Evolutionary conservation across 2,888 invertebrate species (phyloP), one percentile per base, ranked within the genome.

Genomic region (Noctua fimbriata): DNA sequence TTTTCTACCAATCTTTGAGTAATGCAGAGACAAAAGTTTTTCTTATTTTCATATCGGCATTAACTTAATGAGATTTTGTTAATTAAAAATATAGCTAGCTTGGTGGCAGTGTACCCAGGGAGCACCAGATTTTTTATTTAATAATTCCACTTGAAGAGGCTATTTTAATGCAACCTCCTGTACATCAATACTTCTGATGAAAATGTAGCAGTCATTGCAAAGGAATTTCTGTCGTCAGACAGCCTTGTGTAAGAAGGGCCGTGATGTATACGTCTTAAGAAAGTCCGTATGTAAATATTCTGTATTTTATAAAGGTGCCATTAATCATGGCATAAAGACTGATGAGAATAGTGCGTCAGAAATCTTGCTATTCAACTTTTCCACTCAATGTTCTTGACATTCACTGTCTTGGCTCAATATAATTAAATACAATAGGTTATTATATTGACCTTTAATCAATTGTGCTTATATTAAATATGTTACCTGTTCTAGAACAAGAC

Each of bases 371-470:
- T 76, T 52, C 81, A 71, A 78, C 67, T 71, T 81, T 69, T 78
- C 28, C 47, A 3, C 1, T 67, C 67, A 65, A 77, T 85, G 63
- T 69, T 52, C 60, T 78, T 87, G 79, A 79, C 74, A 84, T 87
- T 88, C 74, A 79, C 5, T 14, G 41, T 44, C 52, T 41, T 44
- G n/a, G 28, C 4, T 72, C 14, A 16, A 47, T 36, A 70, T 83
- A 66, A 87, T 86, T 73, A 79, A 60, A 75, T 72, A 63, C 36
- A 58, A 74, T 65, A 83, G 21, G 73, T 72, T 52, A n/a, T 24
- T 1, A 69, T 44, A 66, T 65, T 82, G 83, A 83, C 86, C 88
- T 88, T 88, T 82, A 77, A 49, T 77, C 36, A 49, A 66, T 76
- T 70, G 32, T 74, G 49, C 24, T 73, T 73, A 66, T 66, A 70